Conservation (phyloP, 35 echinoderm and acorn worm genomes). For the Ptychodera flava region DNA sequence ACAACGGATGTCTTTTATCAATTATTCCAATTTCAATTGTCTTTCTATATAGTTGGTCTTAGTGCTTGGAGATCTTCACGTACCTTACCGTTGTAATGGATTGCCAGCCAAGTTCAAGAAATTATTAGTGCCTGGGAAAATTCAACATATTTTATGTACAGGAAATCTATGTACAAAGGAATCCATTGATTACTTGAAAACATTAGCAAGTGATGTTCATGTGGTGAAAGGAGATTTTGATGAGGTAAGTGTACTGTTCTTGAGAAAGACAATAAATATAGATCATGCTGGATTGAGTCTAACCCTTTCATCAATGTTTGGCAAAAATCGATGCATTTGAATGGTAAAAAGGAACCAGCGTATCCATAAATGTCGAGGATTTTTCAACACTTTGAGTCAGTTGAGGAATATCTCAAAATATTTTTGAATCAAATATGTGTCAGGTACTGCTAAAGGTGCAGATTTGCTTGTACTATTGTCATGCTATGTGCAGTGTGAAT, state of each 20-base stretch:
- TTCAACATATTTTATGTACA: constrained; percentile 94
- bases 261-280: neutral
- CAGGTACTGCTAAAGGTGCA: too few species aligned
- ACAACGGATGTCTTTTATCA: too few species aligned
- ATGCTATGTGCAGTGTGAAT: too few species aligned
- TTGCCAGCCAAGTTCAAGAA: constrained; percentile 95
- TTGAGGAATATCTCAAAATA: too few species aligned
- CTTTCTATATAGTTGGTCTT: constrained; percentile 67
- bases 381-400: too few species aligned
- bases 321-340: too few species aligned
- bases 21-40: too few species aligned
- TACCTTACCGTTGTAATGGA: constrained; percentile 77
- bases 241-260: constrained; percentile 83
- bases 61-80: constrained; percentile 91
- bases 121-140: constrained; percentile 84
- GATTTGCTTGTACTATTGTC: too few species aligned
- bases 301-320: too few species aligned
- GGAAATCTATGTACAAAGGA: constrained; percentile 96
- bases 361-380: too few species aligned
- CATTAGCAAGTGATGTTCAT: constrained; percentile 96
- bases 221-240: constrained; percentile 96
- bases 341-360: too few species aligned
- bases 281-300: neutral
- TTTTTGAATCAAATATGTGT: too few species aligned
- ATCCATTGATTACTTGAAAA: constrained; percentile 91